Base-by-base conservation (phyloP, 2,113 vertebrate species). In the Apaloderma vittatum region DNA sequence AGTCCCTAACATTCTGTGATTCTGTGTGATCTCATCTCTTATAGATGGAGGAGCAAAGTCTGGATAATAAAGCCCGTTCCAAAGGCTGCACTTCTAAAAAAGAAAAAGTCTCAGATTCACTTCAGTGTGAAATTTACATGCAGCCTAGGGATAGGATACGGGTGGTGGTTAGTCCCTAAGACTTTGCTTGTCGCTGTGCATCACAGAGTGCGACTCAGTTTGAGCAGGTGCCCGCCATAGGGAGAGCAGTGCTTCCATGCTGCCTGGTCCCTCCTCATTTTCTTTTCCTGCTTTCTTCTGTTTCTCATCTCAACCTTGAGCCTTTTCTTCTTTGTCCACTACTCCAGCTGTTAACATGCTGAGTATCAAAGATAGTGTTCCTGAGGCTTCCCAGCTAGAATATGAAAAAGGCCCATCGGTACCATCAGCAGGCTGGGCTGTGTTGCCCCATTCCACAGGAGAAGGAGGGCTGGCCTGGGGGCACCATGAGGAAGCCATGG, bases 401-500 rank as follows among this genome's bases (percentile, higher is more conserved):
- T 45, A 32, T 27, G 15, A 40, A 63, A 54, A 74, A 17, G 12
- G 27, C 54, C 6, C 6, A 6, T 74, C 24, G 51, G 5, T 67
- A 62, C 4, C 11, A 17, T 59, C 19, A 43, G 8, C 4, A 21
- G 43, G 12, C 27, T 22, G 54, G 40, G 20, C 66, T 5, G 3
- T 18, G 6, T 73, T 34, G 40, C 24, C 21, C 36, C 30, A 11
- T 77, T 54, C 70, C 20, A 9, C 4, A 8, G 49, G 36, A 88
- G 36, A 15, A 77, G 16, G 34, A 43, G 29, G 18, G 20, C 30
- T 52, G 83, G 27, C 36, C 13, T 40, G 32, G 29, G 62, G 58
- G 52, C 34, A 24, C 13, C 0, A 0, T 54, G 52, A 55, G 45
- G 88, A 70, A 81, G 49, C 40, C 8, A 0, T 40, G 57, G 34